Conservation (phyloP, 2,797 vertebrate genomes). For the Tiaroga cobitis region DNA sequence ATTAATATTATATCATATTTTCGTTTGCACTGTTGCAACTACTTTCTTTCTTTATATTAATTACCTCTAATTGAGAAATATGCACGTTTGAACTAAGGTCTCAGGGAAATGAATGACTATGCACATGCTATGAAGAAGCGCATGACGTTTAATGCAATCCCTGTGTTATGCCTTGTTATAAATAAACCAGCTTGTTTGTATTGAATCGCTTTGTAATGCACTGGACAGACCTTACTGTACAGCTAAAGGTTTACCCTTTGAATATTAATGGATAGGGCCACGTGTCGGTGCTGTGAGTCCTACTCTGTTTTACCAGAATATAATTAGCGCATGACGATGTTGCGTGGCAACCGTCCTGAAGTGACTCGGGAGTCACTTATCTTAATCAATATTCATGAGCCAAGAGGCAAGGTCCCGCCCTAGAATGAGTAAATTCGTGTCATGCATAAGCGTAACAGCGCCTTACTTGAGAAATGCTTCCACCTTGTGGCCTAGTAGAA, state of each 20-base stretch:
- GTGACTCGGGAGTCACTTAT: not conserved
- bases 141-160: constrained; percentile 22
- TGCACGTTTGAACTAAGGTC: constrained; percentile 34
- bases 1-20: not conserved
- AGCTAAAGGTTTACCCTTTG: not conserved
- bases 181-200: constrained; percentile 42
- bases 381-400: not conserved
- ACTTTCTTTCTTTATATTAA: not conserved
- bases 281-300: not conserved
- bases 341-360: constrained; percentile 1
- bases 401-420: not conserved
- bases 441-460: not conserved
- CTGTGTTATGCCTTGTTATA: constrained; percentile 15
- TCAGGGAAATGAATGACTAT: constrained; percentile 46
- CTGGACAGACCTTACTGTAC: not conserved
- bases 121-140: constrained; percentile 15
- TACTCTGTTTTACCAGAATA: not conserved
- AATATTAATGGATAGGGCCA: not conserved
- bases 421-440: not conserved
- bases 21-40: not conserved
- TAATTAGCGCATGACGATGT: not conserved
- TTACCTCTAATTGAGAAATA: not conserved
- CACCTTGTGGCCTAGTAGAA: not conserved
- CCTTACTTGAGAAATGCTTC: not conserved
- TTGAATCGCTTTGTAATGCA: not conserved